These are phyloP conservation scores for Brachylomia viminalis DNA, from an alignment of 2,888 invertebrate genomes.

Conservation along the genomic window DNA sequence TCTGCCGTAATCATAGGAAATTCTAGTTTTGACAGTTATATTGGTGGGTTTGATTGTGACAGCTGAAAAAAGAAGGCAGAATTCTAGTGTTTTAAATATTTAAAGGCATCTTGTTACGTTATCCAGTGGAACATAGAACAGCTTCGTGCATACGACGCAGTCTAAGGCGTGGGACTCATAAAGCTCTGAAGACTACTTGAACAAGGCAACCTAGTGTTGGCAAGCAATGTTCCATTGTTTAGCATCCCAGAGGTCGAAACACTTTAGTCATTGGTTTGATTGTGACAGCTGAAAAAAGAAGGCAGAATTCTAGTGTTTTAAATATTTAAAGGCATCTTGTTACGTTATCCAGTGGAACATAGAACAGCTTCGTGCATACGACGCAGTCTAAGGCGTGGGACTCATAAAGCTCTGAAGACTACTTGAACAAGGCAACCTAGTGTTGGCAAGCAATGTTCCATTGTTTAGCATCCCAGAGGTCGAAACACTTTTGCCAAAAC, in stretches of 20 bases:
- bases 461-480: not conserved
- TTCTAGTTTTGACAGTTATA: not conserved
- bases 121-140: not conserved
- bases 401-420: not conserved
- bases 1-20: not conserved
- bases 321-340: too few species aligned
- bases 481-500: not conserved
- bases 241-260: not conserved
- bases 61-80: constrained; percentile 14
- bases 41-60: constrained; percentile 16
- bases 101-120: not conserved
- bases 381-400: not conserved
- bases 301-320: too few species aligned
- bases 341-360: too few species aligned
- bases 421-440: not conserved
- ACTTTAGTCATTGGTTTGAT: too few species aligned
- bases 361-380: not conserved
- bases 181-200: not conserved
- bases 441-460: not conserved
- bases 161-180: not conserved
- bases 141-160: not conserved
- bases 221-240: not conserved
- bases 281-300: too few species aligned
- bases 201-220: not conserved
- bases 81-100: too few species aligned